Evolutionary conservation across 1,140 invertebrate species (phyloP), one percentile per base, ranked within the genome.

Genomic region (Drosophila pallidifrons): DNA sequence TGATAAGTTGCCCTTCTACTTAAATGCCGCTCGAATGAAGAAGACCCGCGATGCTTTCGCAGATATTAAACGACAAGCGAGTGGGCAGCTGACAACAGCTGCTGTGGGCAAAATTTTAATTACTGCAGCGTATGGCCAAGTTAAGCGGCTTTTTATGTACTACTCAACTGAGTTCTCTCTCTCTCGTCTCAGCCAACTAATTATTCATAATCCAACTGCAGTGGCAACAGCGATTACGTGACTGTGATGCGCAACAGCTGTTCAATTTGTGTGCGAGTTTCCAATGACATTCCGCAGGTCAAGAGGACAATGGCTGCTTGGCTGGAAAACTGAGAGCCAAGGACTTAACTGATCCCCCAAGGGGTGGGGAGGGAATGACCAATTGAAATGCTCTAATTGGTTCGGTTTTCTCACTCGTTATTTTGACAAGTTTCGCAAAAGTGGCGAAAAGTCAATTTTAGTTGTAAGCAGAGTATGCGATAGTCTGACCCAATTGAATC

Each of bases 201-300:
- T 38, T 55, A 55, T 55, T 41, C 52, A 55, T 55, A 38, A 38
- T 55, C 32, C 32, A 13, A 6, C 13, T 32, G 15, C 13, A 20
- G 4, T 20, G 28, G 28, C 43, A 16, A 3, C 32, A 38, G 28
- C 43, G 45, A 63, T 57, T 47, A 32, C 65, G 72, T 55, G 63
- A 68, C 57, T 30, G 61, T 43, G 61, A 69, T 52, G 64, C 46
- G 47, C 67, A 75, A 63, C 82, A 87, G 79, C 79, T 85, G 82
- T 58, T 20, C 54, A 49, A 63, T 46, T 35, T 65, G 35, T 45
- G 69, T 13, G 10, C 45, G 47, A 65, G 66, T 77, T 43, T 60
- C 66, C 51, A 54, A 75, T 57, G 13, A 35, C 45, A 71, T 10
- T 41, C 0, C 30, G 43, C 5, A 46, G 38, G 49, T 43, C 45